A percentile compares a stretch with the other conserved stretches of the same genome.
Evolutionary conservation across 2,113 vertebrate genomes (phyloP).

Genomic region (Pituophis catenifer): DNA sequence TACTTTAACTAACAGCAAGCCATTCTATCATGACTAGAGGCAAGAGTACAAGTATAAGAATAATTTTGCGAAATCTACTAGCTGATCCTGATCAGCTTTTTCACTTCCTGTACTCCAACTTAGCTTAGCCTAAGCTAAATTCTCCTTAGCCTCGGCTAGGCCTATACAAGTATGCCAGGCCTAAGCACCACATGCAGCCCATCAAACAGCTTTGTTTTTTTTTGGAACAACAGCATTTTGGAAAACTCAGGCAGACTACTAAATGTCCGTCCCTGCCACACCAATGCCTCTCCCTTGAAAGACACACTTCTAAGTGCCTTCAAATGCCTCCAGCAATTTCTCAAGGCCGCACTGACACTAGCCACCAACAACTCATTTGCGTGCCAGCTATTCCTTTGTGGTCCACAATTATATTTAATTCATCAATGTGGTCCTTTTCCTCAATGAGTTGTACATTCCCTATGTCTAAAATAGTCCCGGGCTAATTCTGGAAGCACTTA

Average conservation of each 20-base stretch:
- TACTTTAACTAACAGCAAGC: neutral
- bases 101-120: neutral
- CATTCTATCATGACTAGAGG: neutral
- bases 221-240: neutral
- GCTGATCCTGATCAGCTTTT: neutral
- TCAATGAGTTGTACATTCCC: neutral
- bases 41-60: neutral
- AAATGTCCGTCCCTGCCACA: neutral
- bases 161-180: neutral
- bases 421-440: neutral
- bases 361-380: neutral
- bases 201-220: neutral
- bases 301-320: neutral
- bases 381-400: neutral
- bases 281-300: neutral
- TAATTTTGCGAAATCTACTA: neutral
- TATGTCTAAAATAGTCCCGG: neutral
- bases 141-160: neutral
- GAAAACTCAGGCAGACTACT: neutral
- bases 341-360: neutral
- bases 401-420: neutral
- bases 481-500: neutral
- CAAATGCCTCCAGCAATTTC: neutral
- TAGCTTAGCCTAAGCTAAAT: neutral
- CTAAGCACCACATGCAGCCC: neutral